Evolutionary conservation across 2,797 vertebrate genomes (phyloP), one percentile per base, ranked within the genome.

Genomic region (Phaenicophaeus curvirostris): DNA sequence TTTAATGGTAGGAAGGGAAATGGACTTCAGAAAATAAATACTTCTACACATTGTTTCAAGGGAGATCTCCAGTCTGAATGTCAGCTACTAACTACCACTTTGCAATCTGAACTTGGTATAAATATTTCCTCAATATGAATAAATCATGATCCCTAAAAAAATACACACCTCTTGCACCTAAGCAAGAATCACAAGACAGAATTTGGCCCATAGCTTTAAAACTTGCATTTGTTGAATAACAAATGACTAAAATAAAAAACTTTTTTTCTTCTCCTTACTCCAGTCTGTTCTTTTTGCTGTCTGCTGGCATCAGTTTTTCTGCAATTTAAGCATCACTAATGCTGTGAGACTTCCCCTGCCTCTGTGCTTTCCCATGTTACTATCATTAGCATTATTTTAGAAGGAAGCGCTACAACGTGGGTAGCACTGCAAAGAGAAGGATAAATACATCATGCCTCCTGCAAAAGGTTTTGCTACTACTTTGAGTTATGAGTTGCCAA

Each of bases 301-400:
- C 89, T 79, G 11, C 67, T 91, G 51, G 85, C 69, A 91, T 35
- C 2, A 5, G 8, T 67, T 91, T 82, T 92, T 67, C 76, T 91
- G 79, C 91, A 85, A 27, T 77, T 88, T 87, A 93, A 85, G 66
- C 80, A 89, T 62, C 81, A 48, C 39, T 65, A 85, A 59, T n/a
- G 76, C 62, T 88, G 50, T 0, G 0, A 92, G 82, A 84, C 20
- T 78, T 78, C 39, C 50, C 55, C 58, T 88, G 87, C 35, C 66
- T 86, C 76, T 88, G 13, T 85, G 72, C 69, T 68, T 85, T 74
- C 78, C 68, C 63, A 4, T 20, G 42, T 80, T 84, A 39, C 83
- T 83, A 63, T 78, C 76, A 50, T 53, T 53, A 77, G 76, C 39
- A 41, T 18, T 46, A 54, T 31, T 77, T 61, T n/a, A 48, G 28